These are phyloP conservation scores for Helogale parvula DNA, from an alignment of 2,113 vertebrate genomes.

Conservation along the genomic window DNA sequence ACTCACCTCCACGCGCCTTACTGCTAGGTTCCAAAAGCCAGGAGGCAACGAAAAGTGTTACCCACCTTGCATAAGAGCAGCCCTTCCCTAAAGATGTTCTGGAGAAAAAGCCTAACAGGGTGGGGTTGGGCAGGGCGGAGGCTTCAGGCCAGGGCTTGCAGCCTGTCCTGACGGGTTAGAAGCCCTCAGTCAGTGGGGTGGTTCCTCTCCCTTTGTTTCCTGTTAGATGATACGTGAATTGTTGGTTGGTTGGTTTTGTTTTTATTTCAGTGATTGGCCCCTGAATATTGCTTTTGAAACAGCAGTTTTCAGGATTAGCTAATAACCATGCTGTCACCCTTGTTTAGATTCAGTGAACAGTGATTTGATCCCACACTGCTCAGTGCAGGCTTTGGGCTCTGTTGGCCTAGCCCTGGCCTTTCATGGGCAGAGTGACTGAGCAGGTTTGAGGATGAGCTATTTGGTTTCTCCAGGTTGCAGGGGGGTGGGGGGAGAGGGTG, in stretches of 20 bases:
- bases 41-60: constrained; percentile 67
- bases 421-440: neutral
- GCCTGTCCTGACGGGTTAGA: neutral
- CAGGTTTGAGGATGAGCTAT: neutral
- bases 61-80: constrained; percentile 65
- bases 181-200: constrained; percentile 46
- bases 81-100: constrained; percentile 77
- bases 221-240: constrained; percentile 36
- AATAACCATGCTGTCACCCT: constrained; percentile 9
- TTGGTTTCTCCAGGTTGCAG: neutral
- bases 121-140: constrained; percentile 40
- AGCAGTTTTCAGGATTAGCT: constrained; percentile 59
- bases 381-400: neutral
- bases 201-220: constrained; percentile 20
- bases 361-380: constrained; percentile 30
- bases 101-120: constrained; percentile 60
- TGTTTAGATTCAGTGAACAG: constrained; percentile 13
- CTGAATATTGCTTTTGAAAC: constrained; percentile 62
- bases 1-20: neutral
- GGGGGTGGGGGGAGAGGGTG: no score
- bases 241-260: neutral
- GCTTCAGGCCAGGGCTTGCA: constrained; percentile 75
- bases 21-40: constrained; percentile 64
- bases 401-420: neutral
- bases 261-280: neutral